phyloP scores from a whole-genome alignment of 2,888 invertebrate genomes.

The Nomada goodeniana region DNA sequence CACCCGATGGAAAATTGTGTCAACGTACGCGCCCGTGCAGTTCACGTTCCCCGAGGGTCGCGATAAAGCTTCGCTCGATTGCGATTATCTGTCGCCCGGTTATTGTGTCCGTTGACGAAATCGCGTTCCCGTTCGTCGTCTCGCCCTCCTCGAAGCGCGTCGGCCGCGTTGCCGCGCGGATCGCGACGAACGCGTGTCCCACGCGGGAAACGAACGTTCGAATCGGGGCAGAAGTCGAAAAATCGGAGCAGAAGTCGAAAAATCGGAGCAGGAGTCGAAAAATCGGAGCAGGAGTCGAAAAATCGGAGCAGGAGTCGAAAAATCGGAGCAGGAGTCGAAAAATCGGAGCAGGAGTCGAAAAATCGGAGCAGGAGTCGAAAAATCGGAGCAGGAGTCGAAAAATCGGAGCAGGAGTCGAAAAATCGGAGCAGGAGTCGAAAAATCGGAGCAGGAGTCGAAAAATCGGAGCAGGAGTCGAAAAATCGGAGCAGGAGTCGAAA shows the following conservation, averaged over 20 bases:
- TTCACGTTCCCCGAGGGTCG: slow-evolving; percentile 5
- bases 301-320: too few species aligned
- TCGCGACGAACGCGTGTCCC: slow-evolving; percentile 27
- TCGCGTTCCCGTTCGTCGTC: background rate
- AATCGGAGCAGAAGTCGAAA: background rate
- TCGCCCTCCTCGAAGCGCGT: background rate
- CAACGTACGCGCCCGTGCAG: background rate
- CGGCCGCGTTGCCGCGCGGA: slow-evolving; percentile 1
- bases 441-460: slow-evolving; percentile 1
- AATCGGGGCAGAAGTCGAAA: slow-evolving; percentile 3
- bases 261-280: slow-evolving; percentile 1
- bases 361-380: slow-evolving; percentile 1
- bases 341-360: too few species aligned
- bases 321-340: slow-evolving; percentile 1
- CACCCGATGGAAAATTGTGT: slow-evolving; percentile 14
- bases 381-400: too few species aligned
- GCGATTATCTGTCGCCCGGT: background rate
- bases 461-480: too few species aligned
- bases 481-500: slow-evolving; percentile 1
- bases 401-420: slow-evolving; percentile 1
- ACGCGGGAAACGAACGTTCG: slow-evolving; percentile 19
- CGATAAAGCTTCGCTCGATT: slow-evolving; percentile 8
- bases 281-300: slow-evolving; percentile 1
- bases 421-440: too few species aligned
- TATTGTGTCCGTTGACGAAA: background rate